Base-by-base conservation (phyloP, 2,888 invertebrate genomes). In the Beris chalybata region DNA sequence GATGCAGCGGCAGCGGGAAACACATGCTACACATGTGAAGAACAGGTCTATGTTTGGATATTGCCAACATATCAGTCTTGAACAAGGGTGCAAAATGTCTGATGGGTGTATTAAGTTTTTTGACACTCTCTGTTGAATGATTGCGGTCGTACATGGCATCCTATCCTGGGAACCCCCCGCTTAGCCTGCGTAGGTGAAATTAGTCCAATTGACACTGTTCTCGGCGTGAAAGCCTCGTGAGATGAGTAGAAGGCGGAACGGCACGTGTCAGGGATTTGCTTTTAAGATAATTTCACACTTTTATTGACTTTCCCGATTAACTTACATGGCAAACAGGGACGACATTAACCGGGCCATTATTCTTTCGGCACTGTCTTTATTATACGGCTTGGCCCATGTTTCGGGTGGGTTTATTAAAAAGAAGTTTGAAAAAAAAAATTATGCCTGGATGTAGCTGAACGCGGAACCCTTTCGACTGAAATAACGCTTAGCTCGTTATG, bases 71-170 rank as follows among this genome's bases (percentile, higher is more conserved):
- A 22, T 59, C n/a, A 22, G 13, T 6, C 1, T n/a, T 7, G 31
- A 53, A 45, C 59, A 30, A 50, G 65, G 56, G 65, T 54, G 65
- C 56, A 11, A 43, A 55, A 64, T 53, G 12, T 52, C 52, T 69
- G 67, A 69, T 64, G 67, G 54, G 65, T 69, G 67, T 69, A 69
- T 69, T 69, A 69, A 69, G 67, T 67, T 69, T 67, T 69, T 69
- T 69, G 69, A 69, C 69, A 69, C 69, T 52, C 47, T 48, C 52
- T 50, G 32, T 50, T 61, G 61, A 61, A 61, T 50, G 61, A 61
- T 61, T 61, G 61, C 47, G 61, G 61, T 61, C 29, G 29, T 61
- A 61, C 52, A 61, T 43, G 50, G 38, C 50, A 52, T 52, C 38
- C 50, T 32, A 22, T 13, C 31, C 53, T 38, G 38, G 9, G 2